Conservation (phyloP, 1,140 invertebrate species). For the Oedothorax gibbosus region DNA sequence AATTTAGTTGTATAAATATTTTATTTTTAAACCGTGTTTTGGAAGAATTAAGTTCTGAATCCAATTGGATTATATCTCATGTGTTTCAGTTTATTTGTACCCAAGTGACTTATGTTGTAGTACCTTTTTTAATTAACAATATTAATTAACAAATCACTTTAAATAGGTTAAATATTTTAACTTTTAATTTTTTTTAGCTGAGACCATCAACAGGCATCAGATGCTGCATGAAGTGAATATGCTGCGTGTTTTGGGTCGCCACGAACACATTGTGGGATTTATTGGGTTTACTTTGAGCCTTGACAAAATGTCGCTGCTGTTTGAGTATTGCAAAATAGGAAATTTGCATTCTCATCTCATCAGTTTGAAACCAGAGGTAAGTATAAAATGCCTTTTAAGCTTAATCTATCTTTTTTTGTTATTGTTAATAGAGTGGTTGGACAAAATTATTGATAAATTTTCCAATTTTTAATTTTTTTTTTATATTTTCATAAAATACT, state of each 20-base stretch:
- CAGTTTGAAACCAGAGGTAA: slow-evolving; percentile 29
- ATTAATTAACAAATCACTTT: too few relatives aligned
- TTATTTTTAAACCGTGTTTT: too few relatives aligned
- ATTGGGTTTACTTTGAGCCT: slow-evolving; percentile 20
- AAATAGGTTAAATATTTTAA: too few relatives aligned
- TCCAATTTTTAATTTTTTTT: not conserved
- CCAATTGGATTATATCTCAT: too few relatives aligned
- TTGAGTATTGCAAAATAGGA: slow-evolving; percentile 30
- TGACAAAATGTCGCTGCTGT: slow-evolving; percentile 21
- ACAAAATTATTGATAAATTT: not conserved
- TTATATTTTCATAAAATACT: too few relatives aligned
- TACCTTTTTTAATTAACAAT: not conserved
- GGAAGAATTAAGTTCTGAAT: too few relatives aligned
- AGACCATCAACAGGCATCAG: slow-evolving; percentile 13
- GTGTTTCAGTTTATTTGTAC: not conserved
- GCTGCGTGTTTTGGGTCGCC: slow-evolving; percentile 8
- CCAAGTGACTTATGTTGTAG: not conserved
- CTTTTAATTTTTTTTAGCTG: slow-evolving; percentile 13
- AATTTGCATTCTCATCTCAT: slow-evolving; percentile 15
- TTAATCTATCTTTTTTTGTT: not conserved
- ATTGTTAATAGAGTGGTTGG: not conserved
- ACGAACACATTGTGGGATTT: slow-evolving; percentile 15
- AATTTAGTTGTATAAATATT: too few relatives aligned
- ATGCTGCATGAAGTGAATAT: slow-evolving; percentile 28
- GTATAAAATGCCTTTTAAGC: not conserved